Base-by-base conservation (phyloP, 2,797 vertebrate genomes). In the Protonibea diacanthus region DNA sequence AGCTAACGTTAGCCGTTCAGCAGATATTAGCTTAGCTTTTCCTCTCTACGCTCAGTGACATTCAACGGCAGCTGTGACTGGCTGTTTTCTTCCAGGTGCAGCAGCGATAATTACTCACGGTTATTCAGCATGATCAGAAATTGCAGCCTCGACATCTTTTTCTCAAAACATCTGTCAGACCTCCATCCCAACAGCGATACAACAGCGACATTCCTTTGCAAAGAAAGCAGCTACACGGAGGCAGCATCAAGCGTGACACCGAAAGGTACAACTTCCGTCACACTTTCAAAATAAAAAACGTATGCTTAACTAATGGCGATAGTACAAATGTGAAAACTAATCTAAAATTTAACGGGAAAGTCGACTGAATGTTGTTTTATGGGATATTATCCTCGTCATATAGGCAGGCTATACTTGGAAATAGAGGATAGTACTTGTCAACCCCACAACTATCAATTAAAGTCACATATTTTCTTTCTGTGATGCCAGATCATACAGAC, bases 181-280 rank as follows among this genome's bases (percentile, higher is more conserved):
- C 70, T 81, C 86, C 88, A 86, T 84, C 88, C 83, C 70, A 10
- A 72, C 71, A 73, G 62, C 75, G 9, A 66, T 10, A 20, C 0
- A 86, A 67, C 75, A 47, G 82, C 70, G 60, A 88, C 92, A 93
- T 93, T 93, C 92, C 92, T 86, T 60, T 58, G 87, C 86, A 86
- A 87, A 62, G 57, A 82, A 15, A 77, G 27, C 79, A 33, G 64
- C 25, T 4, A 48, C 65, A 17, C 17, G n/a, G 52, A 74, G 10
- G 27, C 20, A 48, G 15, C 20, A n/a, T 70, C 21, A 78, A 81
- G 42, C 0, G 17, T 4, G 1, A 38, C 4, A 1, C 15, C 15
- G 17, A 29, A 1, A 49, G 0, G 3, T 0, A 5, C 11, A 0
- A 60, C 67, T 70, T 94, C 93, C 86, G 73, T 3, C 25, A 0